Conservation (phyloP, 2,797 vertebrate species). For the Lacerta viridis region DNA sequence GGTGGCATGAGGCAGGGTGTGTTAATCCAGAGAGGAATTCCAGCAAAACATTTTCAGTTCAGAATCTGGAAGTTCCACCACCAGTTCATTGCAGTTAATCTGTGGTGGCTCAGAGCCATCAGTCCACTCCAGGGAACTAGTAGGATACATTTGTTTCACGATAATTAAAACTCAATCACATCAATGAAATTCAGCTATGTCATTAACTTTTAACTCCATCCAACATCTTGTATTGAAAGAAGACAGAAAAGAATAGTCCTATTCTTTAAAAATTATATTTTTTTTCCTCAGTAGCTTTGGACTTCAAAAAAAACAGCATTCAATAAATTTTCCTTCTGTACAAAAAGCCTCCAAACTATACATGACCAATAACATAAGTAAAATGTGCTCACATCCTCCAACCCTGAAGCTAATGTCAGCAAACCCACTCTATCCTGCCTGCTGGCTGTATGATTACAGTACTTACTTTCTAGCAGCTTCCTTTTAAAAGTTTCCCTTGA, state of each 20-base stretch:
- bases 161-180: constrained; percentile 7
- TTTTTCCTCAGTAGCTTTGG: neutral
- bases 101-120: neutral
- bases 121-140: neutral
- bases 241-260: neutral
- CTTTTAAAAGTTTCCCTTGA: neutral
- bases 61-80: neutral
- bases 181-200: neutral
- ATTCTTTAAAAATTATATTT: neutral
- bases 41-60: neutral
- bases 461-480: neutral
- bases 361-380: constrained; percentile 9
- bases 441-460: neutral
- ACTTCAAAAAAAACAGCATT: neutral
- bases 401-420: neutral
- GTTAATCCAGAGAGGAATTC: neutral
- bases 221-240: constrained; percentile 9
- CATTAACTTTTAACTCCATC: neutral
- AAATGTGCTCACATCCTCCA: constrained; percentile 4
- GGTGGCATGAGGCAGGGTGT: neutral
- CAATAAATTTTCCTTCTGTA: constrained; percentile 2
- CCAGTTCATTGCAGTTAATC: neutral
- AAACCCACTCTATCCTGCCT: neutral
- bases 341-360: constrained; percentile 9
- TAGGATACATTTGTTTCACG: neutral